These are phyloP conservation scores for Gallirallus australis DNA, from an alignment of 2,797 vertebrate genomes.

Conservation along the genomic window DNA sequence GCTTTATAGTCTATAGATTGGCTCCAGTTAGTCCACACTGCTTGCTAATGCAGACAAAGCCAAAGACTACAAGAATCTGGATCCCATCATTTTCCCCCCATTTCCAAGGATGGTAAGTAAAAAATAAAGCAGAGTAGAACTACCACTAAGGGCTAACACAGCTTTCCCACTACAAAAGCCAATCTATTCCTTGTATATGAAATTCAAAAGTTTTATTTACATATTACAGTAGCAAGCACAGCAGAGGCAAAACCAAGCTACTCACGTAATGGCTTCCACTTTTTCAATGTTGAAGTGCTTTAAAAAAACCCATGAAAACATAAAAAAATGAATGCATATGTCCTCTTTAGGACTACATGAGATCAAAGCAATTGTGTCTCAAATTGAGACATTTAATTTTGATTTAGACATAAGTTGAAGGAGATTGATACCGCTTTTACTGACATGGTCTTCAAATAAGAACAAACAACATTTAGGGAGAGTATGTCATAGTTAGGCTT, in stretches of 20 bases:
- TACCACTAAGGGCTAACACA: background rate
- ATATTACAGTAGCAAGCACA: background rate
- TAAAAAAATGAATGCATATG: background rate
- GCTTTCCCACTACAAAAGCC: background rate
- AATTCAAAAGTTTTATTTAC: background rate
- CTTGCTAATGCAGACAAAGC: background rate
- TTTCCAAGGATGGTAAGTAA: background rate
- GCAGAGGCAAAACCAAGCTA: background rate
- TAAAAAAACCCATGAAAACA: no score
- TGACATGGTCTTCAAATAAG: background rate
- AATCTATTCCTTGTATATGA: background rate
- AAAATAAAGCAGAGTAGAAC: background rate
- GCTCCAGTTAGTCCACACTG: fast-evolving
- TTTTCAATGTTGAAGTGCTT: background rate
- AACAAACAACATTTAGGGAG: background rate
- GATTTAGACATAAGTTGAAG: background rate
- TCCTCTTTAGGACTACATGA: background rate
- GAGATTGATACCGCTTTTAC: background rate
- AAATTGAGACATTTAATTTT: background rate
- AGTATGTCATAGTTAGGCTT: background rate
- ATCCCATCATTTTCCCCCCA: fast-evolving
- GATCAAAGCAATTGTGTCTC: background rate
- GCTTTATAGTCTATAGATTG: background rate
- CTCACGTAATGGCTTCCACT: background rate
- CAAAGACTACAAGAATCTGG: background rate